phyloP scores from a whole-genome alignment of 2,797 vertebrate genomes.

The Coregonus suidteri region DNA sequence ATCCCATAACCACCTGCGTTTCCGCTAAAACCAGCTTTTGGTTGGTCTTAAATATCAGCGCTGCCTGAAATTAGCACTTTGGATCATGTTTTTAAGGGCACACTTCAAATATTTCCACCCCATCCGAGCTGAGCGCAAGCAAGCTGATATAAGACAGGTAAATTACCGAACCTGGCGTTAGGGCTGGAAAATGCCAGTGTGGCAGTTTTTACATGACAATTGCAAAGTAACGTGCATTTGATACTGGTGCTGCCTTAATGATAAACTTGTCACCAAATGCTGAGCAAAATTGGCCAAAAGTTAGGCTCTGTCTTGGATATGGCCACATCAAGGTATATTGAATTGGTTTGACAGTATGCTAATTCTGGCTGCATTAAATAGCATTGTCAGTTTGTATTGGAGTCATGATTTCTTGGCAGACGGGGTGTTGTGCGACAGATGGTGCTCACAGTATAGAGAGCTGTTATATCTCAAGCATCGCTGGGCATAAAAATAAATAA shows the following conservation, averaged over 20 bases:
- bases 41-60: no score
- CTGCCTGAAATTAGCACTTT: no score
- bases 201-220: no score
- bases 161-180: no score
- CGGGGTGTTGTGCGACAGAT: conserved; percentile 1
- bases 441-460: conserved; percentile 2
- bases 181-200: no score
- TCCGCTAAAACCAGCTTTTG: no score
- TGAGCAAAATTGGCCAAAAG: not conserved
- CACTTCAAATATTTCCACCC: no score
- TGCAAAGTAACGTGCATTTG: no score
- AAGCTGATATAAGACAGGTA: no score
- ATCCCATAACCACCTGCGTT: no score
- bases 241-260: not conserved
- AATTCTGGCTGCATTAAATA: not conserved
- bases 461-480: conserved; percentile 1
- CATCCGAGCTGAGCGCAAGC: no score
- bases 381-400: not conserved
- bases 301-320: not conserved
- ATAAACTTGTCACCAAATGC: not conserved
- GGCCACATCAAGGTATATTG: not conserved
- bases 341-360: not conserved
- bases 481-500: not conserved
- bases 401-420: conserved; percentile 11
- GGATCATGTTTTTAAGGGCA: no score